A percentile compares a stretch with the other conserved stretches of the same genome.
Evolutionary conservation across 2,888 invertebrate species (phyloP).

Genomic region (Melanchra persicariae): DNA sequence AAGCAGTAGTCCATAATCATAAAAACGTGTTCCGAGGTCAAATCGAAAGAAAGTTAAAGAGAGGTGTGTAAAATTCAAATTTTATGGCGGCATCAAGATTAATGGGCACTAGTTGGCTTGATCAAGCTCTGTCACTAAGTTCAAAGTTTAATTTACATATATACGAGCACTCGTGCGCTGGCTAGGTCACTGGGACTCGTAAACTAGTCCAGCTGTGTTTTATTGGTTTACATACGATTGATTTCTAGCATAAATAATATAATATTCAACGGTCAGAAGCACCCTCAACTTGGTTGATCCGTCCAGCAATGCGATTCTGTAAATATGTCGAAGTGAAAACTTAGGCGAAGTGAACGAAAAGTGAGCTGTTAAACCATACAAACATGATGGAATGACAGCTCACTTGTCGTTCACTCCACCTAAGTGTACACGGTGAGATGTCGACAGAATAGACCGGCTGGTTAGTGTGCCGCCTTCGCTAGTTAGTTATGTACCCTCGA

Average conservation of each 20-base stretch:
- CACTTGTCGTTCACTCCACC: no score
- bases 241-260: conserved; percentile 11
- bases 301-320: no score
- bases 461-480: no score
- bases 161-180: conserved; percentile 40
- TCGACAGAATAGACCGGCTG: no score
- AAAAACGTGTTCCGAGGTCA: conserved; percentile 30
- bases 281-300: no score
- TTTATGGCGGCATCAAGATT: conserved; percentile 29
- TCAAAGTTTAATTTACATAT: conserved; percentile 59
- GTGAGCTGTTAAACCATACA: no score
- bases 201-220: conserved; percentile 40
- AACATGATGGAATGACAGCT: no score
- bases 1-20: conserved; percentile 10
- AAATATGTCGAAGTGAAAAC: no score
- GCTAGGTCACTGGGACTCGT: conserved; percentile 53
- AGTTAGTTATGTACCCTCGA: no score
- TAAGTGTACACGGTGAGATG: no score
- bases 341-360: no score
- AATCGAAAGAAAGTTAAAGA: conserved; percentile 42
- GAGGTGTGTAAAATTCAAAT: conserved; percentile 44
- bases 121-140: conserved; percentile 21
- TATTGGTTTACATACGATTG: conserved; percentile 22
- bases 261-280: neutral
- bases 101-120: conserved; percentile 26